Evolutionary conservation across 1,140 invertebrate genomes (phyloP).

Genomic region (Agrypnia vestita): DNA sequence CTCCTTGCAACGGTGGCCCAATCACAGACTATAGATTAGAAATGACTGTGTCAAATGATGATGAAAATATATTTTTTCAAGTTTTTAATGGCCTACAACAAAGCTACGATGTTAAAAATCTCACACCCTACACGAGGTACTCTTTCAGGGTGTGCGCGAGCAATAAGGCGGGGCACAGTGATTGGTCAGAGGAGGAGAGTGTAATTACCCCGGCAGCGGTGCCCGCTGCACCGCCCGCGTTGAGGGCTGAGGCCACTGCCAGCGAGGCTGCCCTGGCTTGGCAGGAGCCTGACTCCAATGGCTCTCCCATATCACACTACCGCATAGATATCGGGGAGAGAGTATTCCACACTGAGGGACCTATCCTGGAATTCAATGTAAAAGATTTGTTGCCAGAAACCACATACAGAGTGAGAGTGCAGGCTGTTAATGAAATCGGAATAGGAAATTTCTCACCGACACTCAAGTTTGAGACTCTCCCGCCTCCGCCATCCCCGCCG

Average conservation of each 20-base stretch:
- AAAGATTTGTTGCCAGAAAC: constrained; percentile 74
- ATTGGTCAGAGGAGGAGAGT: constrained; percentile 78
- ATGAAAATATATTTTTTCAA: constrained; percentile 69
- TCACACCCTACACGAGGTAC: constrained; percentile 85
- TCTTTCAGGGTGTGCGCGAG: constrained; percentile 85
- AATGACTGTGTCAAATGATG: constrained; percentile 74
- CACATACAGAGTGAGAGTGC: constrained; percentile 81
- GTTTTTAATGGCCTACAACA: constrained; percentile 76
- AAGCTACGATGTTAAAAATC: constrained; percentile 79
- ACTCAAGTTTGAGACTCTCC: constrained; percentile 80
- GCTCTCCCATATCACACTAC: constrained; percentile 82
- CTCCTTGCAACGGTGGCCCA: constrained; percentile 84
- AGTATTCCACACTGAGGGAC: constrained; percentile 74
- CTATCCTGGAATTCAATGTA: constrained; percentile 71
- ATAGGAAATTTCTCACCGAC: constrained; percentile 83
- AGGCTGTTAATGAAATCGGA: constrained; percentile 88
- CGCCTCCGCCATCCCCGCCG: constrained; percentile 85
- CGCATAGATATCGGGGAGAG: constrained; percentile 82
- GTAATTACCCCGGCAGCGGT: constrained; percentile 82
- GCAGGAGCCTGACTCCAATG: constrained; percentile 82
- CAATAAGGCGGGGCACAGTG: constrained; percentile 84
- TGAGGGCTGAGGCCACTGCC: constrained; percentile 77
- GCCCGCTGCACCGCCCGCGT: constrained; percentile 78
- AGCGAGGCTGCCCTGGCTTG: constrained; percentile 81
- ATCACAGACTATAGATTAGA: constrained; percentile 86